Evolutionary conservation across 2,888 invertebrate genomes (phyloP), one percentile per base, ranked within the genome.

Genomic region (Pteria penguin): DNA sequence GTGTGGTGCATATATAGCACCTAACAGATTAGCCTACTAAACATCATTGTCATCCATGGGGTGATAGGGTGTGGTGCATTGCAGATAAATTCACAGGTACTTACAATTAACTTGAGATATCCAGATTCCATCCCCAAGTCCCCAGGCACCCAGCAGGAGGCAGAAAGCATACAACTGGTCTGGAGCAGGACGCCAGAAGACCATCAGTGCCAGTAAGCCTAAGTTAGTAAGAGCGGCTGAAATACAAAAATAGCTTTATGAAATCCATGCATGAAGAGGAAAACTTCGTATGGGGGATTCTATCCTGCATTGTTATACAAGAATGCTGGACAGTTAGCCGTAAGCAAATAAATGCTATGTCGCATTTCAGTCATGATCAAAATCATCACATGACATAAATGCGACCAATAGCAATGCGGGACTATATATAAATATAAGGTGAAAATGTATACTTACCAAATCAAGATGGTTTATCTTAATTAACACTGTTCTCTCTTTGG

Each of bases 61-160:
- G n/a, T n/a, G n/a, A n/a, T n/a, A n/a, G n/a, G n/a, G n/a, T n/a
- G n/a, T n/a, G n/a, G n/a, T n/a, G n/a, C n/a, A n/a, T n/a, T n/a
- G n/a, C n/a, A n/a, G n/a, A n/a, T n/a, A n/a, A n/a, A 29, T 32
- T 27, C 5, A 11, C 18, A 22, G 11, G 8, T 65, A 89, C 91
- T 85, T 80, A 91, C 91, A 88, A 77, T 88, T 89, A 18, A 84
- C 82, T 73, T 91, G 90, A n/a, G 90, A 88, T 60, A 88, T 84
- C 86, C 89, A 88, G 29, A 91, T 88, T 2, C 91, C 91, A 70
- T 91, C 91, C 1, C 88, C 88, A 11, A 90, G 72, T 4, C 91
- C 91, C 89, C 90, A 90, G 5, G 84, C 70, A 1, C 86, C 89
- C 18, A 89, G 82, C 31, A 90, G 77, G 65, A 87, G 78, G 76